Evolutionary conservation across 2,888 invertebrate species (phyloP).

Genomic region (Monochamus alternatus): DNA sequence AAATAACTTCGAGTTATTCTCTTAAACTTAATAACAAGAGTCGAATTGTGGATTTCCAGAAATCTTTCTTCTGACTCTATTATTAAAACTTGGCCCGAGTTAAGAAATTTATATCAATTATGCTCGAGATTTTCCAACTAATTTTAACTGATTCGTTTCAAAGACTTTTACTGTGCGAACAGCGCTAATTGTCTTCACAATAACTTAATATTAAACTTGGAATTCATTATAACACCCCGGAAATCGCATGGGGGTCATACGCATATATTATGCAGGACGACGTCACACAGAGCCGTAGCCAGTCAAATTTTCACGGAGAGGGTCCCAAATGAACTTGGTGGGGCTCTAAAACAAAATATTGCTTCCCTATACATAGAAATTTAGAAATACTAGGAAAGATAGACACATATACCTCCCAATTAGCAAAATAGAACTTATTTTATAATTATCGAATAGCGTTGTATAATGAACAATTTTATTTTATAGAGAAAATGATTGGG

Average conservation of each 20-base stretch:
- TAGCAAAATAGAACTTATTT: no score
- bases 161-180: slow-evolving; percentile 23
- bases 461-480: no score
- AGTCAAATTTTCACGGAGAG: no score
- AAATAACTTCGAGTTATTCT: slow-evolving; percentile 53
- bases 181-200: slow-evolving; percentile 20
- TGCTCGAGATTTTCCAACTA: slow-evolving; percentile 46
- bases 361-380: no score
- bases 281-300: no score
- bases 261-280: neutral
- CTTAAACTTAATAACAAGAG: slow-evolving; percentile 51
- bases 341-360: no score
- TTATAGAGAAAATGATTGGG: no score
- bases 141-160: slow-evolving; percentile 47
- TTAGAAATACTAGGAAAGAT: no score
- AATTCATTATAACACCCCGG: neutral
- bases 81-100: slow-evolving; percentile 49
- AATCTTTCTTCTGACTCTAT: slow-evolving; percentile 47
- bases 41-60: slow-evolving; percentile 44
- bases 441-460: no score
- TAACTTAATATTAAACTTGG: slow-evolving; percentile 19
- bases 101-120: slow-evolving; percentile 54
- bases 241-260: neutral
- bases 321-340: no score
- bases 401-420: no score